Evolutionary conservation across 2,113 vertebrate species (phyloP).

Genomic region (Leptobrachium leishanense): DNA sequence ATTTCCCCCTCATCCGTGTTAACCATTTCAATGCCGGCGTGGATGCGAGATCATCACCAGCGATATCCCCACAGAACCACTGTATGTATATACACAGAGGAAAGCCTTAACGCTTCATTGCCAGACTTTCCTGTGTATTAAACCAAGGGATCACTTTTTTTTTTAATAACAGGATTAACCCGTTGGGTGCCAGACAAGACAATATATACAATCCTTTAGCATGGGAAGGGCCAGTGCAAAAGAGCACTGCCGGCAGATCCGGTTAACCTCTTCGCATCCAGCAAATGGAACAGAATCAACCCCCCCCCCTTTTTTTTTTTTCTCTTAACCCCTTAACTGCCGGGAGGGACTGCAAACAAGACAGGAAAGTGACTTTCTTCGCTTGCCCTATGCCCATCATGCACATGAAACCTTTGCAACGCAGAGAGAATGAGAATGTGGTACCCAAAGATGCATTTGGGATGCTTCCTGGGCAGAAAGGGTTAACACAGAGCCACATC

Average conservation of each 20-base stretch:
- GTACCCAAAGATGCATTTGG: slow-evolving; percentile 28
- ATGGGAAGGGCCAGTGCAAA: neutral
- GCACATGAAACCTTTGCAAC: neutral
- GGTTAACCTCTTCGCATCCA: slow-evolving; percentile 21
- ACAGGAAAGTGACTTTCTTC: no score
- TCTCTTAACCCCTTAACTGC: slow-evolving; percentile 8
- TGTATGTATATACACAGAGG: no score
- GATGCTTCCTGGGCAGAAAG: slow-evolving; percentile 21
- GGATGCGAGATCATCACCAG: no score
- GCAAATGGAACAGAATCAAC: neutral
- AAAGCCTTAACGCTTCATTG: no score
- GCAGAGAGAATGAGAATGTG: neutral
- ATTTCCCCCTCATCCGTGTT: no score
- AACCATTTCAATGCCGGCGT: no score
- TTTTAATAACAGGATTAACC: neutral
- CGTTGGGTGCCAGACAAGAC: neutral
- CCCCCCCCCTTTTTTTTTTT: neutral
- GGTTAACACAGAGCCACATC: slow-evolving; percentile 21
- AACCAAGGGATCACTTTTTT: no score
- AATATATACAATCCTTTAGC: neutral
- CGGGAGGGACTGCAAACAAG: neutral
- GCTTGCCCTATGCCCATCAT: neutral
- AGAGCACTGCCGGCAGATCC: neutral
- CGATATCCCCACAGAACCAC: no score
- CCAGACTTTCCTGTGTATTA: no score